These are phyloP conservation scores for Darevskia mixta DNA, from an alignment of 2,797 vertebrate species.

Conservation along the genomic window DNA sequence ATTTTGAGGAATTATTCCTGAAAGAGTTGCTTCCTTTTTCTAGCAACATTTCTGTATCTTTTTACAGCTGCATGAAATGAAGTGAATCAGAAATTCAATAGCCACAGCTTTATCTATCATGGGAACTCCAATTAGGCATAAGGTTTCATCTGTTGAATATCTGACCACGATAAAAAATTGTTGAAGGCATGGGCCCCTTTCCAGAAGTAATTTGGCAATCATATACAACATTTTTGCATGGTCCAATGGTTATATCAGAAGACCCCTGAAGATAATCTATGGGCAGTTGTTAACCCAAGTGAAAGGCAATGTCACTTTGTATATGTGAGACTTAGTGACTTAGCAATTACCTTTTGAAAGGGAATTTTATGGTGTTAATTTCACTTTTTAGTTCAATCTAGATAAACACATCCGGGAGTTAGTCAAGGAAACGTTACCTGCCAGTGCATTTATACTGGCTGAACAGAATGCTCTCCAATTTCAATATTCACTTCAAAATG, in stretches of 20 bases:
- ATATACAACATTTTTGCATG: background rate
- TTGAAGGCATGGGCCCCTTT: background rate
- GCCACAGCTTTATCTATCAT: background rate
- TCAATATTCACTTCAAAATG: background rate
- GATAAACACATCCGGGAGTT: background rate
- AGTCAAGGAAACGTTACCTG: background rate
- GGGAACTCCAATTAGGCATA: background rate
- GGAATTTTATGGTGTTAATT: background rate
- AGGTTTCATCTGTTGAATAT: background rate
- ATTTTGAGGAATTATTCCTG: background rate
- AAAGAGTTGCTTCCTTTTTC: background rate
- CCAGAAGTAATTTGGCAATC: background rate
- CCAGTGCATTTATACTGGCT: background rate
- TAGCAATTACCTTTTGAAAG: background rate
- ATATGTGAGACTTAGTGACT: background rate
- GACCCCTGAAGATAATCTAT: background rate
- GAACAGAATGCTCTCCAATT: background rate
- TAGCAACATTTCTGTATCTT: background rate
- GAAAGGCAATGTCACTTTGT: background rate
- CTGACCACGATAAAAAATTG: background rate
- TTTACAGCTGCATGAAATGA: background rate
- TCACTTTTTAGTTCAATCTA: background rate
- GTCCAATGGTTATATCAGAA: background rate
- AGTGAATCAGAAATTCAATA: background rate
- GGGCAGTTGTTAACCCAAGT: background rate